Conservation (phyloP, 2,797 vertebrate genomes). For the Crax fasciolata region DNA sequence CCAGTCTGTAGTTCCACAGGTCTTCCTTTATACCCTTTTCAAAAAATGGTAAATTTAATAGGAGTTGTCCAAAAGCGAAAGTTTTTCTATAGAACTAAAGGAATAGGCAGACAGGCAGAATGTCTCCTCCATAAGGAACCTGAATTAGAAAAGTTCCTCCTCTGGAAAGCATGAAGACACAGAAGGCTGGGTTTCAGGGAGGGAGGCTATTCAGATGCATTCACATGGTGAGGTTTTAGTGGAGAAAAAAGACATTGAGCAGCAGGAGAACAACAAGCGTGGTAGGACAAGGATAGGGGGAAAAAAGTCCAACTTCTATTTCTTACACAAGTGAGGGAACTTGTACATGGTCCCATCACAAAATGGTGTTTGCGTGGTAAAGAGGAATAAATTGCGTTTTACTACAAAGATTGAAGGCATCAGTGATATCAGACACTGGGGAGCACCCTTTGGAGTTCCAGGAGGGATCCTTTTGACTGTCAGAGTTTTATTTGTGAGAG, state of each 20-base stretch:
- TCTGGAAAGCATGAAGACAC: too few species aligned
- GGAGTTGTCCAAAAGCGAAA: too few species aligned
- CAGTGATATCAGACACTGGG: neutral
- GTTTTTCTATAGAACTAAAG: neutral
- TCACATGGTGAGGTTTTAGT: neutral
- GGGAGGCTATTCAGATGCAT: neutral
- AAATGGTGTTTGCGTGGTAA: neutral
- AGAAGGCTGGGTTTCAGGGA: too few species aligned
- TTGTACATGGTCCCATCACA: too few species aligned
- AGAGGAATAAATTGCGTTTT: neutral
- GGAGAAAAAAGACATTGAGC: neutral
- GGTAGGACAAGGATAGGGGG: neutral
- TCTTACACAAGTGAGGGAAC: too few species aligned
- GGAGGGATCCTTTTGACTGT: neutral
- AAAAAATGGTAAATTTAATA: too few species aligned
- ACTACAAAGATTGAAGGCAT: neutral
- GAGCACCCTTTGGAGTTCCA: neutral
- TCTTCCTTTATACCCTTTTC: too few species aligned
- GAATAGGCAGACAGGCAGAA: neutral
- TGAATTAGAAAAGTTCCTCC: neutral
- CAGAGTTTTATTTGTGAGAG: neutral
- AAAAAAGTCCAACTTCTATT: neutral
- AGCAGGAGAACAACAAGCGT: neutral
- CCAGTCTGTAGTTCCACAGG: too few species aligned
- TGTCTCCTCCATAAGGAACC: neutral